Evolutionary conservation across 1,140 invertebrate species (phyloP), one percentile per base, ranked within the genome.

Genomic region (Drosophila sulfurigaster): DNA sequence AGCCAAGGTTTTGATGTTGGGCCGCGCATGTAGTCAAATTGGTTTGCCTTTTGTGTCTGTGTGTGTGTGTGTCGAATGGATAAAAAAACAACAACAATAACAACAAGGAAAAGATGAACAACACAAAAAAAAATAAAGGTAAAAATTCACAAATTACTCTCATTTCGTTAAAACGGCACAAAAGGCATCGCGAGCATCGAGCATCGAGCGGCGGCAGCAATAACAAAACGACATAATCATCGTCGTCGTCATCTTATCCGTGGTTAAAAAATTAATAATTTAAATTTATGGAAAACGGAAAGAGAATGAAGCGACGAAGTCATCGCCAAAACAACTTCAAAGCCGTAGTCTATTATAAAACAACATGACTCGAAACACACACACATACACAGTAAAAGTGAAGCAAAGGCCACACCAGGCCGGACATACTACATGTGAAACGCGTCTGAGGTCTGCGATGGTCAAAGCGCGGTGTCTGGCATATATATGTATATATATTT

Each of bases 231-330:
- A 88, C 85, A 87, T 82, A 87, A 87, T 87, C 83, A 88, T 89
- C 83, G 85, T 83, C 85, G 75, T 78, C 85, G 80, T 89, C 82
- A 80, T 87, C 80, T 88, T 89, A 88, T 88, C 78, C 78, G 80
- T 89, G 85, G 83, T 82, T 88, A 79, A 82, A 86, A 89, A 89
- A 89, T 88, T 87, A 87, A 87, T 87, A 88, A 87, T 87, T 88
- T 80, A 88, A 87, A 87, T 88, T 87, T 88, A 88, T 87, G 83
- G 77, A 87, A 87, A 87, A 87, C 77, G 73, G 82, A 87, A 83
- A 87, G 81, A 87, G 83, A 82, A 88, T 88, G 77, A 88, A 87
- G 83, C 80, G 77, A 88, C 83, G 77, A 80, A 87, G 83, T 87
- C 83, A 87, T 87, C 79, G 83, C 83, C 83, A 88, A 82, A 87